Evolutionary conservation across 2,888 invertebrate genomes (phyloP).

Genomic region (Ametastegia equiseti): DNA sequence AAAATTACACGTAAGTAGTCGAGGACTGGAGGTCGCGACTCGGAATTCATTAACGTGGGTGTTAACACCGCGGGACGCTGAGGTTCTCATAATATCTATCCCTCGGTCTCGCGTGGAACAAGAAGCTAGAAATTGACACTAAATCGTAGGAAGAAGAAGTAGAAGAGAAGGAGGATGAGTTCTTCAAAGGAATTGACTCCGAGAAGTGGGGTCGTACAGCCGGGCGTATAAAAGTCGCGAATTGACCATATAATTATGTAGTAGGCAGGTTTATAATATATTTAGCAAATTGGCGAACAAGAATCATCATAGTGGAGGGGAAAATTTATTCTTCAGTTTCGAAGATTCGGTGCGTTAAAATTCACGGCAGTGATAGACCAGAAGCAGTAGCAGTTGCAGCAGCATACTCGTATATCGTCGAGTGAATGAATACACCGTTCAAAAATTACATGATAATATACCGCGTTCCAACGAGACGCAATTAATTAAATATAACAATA

Average conservation of each 20-base stretch:
- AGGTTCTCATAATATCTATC: not conserved
- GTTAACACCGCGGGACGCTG: not conserved
- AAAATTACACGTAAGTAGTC: not conserved
- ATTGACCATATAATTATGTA: not conserved
- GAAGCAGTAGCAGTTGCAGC: too few relatives aligned
- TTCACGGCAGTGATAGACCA: not conserved
- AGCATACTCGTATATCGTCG: not conserved
- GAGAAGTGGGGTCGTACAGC: not conserved
- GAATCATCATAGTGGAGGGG: too few relatives aligned
- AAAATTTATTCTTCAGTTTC: not conserved
- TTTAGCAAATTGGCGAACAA: not conserved
- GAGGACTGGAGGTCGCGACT: not conserved
- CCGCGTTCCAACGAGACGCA: not conserved
- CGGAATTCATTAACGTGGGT: conserved; percentile 15
- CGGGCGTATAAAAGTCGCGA: not conserved
- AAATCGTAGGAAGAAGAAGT: not conserved
- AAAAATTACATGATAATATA: not conserved
- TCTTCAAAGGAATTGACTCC: not conserved
- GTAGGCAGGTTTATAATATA: too few relatives aligned
- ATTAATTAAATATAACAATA: conserved; percentile 12
- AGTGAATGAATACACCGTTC: not conserved
- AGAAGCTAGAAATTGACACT: not conserved
- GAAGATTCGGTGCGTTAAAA: not conserved
- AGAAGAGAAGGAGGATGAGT: conserved; percentile 12
- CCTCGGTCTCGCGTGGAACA: not conserved